Evolutionary conservation across 2,888 invertebrate genomes (phyloP).

Genomic region (Noctua fimbriata): DNA sequence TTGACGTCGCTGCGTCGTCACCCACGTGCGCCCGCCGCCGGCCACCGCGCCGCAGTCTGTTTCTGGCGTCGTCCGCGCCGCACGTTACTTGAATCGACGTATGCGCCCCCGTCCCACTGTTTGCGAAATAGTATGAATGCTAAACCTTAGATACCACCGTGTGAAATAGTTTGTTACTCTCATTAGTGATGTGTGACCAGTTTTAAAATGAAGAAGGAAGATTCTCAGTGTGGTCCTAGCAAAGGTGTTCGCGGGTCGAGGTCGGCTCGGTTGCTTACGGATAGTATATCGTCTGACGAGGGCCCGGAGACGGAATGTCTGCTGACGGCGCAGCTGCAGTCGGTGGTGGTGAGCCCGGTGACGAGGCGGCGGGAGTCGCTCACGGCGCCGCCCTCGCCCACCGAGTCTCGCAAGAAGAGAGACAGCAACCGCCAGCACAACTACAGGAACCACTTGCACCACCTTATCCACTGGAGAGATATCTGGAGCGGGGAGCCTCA

Average conservation of each 20-base stretch:
- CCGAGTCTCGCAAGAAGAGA: conserved; percentile 86
- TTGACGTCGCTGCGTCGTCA: conserved; percentile 75
- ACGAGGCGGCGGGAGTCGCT: conserved; percentile 83
- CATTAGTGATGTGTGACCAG: conserved; percentile 72
- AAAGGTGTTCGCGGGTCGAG: conserved; percentile 77
- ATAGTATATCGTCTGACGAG: conserved; percentile 87
- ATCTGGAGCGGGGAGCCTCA: conserved; percentile 88
- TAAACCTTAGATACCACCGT: conserved; percentile 68
- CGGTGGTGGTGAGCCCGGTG: conserved; percentile 77
- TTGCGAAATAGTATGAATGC: conserved; percentile 80
- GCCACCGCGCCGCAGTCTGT: conserved; percentile 85
- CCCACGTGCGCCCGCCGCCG: conserved; percentile 80
- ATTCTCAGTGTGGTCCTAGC: conserved; percentile 78
- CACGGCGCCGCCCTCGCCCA: conserved; percentile 88
- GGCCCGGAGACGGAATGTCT: conserved; percentile 86
- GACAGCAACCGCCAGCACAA: conserved; percentile 83
- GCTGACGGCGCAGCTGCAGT: conserved; percentile 78
- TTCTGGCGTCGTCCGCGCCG: conserved; percentile 78
- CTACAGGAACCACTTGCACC: conserved; percentile 87
- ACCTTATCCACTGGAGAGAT: conserved; percentile 88
- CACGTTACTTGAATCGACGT: conserved; percentile 72
- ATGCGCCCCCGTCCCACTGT: conserved; percentile 62
- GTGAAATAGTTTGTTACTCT: conserved; percentile 67
- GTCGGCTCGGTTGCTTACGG: conserved; percentile 81
- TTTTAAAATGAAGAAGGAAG: conserved; percentile 82